Conservation (phyloP, 2,113 vertebrate species). For the Macrotus californicus region DNA sequence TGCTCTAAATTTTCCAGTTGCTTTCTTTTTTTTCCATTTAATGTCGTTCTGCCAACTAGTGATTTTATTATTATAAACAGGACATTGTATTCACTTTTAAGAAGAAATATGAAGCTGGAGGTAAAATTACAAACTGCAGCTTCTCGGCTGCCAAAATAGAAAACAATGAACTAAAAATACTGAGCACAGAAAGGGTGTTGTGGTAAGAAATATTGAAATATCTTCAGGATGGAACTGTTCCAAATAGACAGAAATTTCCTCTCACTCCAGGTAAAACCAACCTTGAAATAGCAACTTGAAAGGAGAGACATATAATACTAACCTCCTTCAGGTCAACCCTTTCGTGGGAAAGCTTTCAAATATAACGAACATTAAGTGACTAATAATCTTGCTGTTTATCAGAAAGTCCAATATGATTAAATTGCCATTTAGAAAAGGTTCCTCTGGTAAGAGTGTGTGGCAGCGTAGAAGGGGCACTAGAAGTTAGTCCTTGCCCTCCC, state of each 20-base stretch:
- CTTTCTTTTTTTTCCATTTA: slow-evolving; percentile 79
- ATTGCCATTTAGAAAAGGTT: slow-evolving; percentile 29
- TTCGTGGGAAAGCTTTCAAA: slow-evolving; percentile 61
- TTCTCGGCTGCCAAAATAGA: slow-evolving; percentile 84
- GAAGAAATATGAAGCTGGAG: slow-evolving; percentile 85
- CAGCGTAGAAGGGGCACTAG: background rate
- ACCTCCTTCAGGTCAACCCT: slow-evolving; percentile 51
- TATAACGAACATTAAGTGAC: slow-evolving; percentile 42
- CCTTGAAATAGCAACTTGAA: slow-evolving; percentile 61
- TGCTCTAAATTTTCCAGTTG: slow-evolving; percentile 87
- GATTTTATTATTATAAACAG: slow-evolving; percentile 89
- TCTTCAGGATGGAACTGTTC: slow-evolving; percentile 69
- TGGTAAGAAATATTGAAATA: slow-evolving; percentile 72
- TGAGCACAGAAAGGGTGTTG: slow-evolving; percentile 77
- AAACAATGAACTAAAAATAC: slow-evolving; percentile 88
- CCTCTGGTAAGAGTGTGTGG: background rate
- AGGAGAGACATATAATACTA: slow-evolving; percentile 42
- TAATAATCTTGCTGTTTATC: slow-evolving; percentile 56
- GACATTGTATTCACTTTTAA: slow-evolving; percentile 88
- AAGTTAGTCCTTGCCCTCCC: background rate
- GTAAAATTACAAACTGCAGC: slow-evolving; percentile 84
- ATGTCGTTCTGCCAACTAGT: slow-evolving; percentile 83
- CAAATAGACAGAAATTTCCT: slow-evolving; percentile 61
- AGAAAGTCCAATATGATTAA: slow-evolving; percentile 61
- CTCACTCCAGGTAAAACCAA: slow-evolving; percentile 69